Conservation (phyloP, 2,888 invertebrate species). For the Archips xylosteana region DNA sequence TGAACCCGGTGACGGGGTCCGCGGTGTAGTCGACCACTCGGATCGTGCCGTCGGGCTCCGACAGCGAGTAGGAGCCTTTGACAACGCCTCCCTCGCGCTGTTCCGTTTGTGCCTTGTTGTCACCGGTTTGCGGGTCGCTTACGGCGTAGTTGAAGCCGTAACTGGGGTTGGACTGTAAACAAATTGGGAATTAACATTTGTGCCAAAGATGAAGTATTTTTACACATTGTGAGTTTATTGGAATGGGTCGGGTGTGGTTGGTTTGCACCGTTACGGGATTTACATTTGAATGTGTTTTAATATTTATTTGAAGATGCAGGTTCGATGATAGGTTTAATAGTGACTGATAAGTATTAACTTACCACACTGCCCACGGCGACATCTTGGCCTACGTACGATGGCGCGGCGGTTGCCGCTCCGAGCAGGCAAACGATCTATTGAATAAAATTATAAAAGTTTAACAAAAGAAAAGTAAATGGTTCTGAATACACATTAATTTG, state of each 20-base stretch:
- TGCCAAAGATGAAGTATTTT: too few species aligned
- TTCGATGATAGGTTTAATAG: background rate
- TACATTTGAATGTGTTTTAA: too few species aligned
- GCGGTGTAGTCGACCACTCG: slow-evolving; percentile 77
- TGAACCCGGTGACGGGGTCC: slow-evolving; percentile 74
- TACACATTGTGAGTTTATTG: too few species aligned
- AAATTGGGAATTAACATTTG: slow-evolving; percentile 6
- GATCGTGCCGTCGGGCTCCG: slow-evolving; percentile 78
- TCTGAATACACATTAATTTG: background rate
- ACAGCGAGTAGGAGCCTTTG: slow-evolving; percentile 76
- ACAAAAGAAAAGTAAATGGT: background rate
- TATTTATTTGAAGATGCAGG: background rate
- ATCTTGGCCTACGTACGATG: slow-evolving; percentile 48
- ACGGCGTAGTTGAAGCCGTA: slow-evolving; percentile 82
- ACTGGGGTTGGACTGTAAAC: slow-evolving; percentile 68
- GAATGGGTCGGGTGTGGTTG: too few species aligned
- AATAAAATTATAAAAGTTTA: slow-evolving; percentile 39
- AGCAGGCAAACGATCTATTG: slow-evolving; percentile 68
- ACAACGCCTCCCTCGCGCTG: slow-evolving; percentile 76
- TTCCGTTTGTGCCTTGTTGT: slow-evolving; percentile 78
- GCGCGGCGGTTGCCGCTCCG: slow-evolving; percentile 66
- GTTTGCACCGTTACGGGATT: too few species aligned
- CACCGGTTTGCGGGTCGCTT: slow-evolving; percentile 78
- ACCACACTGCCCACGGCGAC: slow-evolving; percentile 62
- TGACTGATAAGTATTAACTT: slow-evolving; percentile 47